These are phyloP conservation scores for Serilophus lunatus DNA, from an alignment of 2,113 vertebrate genomes.

Conservation along the genomic window DNA sequence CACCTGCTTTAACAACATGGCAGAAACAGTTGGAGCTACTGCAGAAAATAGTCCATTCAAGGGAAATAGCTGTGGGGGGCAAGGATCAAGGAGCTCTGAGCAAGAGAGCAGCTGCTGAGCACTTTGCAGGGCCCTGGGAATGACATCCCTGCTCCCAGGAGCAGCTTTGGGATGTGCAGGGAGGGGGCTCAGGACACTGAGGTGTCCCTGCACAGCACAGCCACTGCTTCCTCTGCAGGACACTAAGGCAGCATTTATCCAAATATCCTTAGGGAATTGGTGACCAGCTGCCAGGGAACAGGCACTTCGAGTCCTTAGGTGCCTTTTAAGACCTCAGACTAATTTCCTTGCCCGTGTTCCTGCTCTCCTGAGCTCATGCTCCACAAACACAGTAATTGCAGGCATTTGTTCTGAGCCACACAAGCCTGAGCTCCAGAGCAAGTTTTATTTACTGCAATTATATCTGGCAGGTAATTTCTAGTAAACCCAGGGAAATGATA, in stretches of 20 bases:
- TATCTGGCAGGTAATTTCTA: slow-evolving; percentile 54
- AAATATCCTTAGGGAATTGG: fast-evolving
- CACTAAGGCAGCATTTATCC: background rate
- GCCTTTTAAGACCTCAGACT: background rate
- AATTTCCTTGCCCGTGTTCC: background rate
- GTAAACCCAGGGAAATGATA: slow-evolving; percentile 13
- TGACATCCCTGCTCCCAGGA: background rate
- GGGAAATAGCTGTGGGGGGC: fast-evolving
- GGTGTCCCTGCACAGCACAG: background rate
- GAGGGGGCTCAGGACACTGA: background rate
- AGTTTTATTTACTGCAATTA: slow-evolving; percentile 58
- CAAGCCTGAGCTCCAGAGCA: slow-evolving; percentile 3
- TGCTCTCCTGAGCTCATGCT: background rate
- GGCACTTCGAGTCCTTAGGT: background rate
- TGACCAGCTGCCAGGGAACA: background rate
- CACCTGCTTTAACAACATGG: fast-evolving
- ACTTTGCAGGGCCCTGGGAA: background rate
- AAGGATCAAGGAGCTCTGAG: background rate
- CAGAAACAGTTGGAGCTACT: fast-evolving
- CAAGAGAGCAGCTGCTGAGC: background rate
- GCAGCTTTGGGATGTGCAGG: background rate
- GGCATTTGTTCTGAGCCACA: background rate
- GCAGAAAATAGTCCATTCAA: background rate
- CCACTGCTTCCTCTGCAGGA: background rate
- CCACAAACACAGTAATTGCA: background rate